These are phyloP conservation scores for Argyrosomus japonicus DNA, from an alignment of 2,113 vertebrate species.

Conservation along the genomic window DNA sequence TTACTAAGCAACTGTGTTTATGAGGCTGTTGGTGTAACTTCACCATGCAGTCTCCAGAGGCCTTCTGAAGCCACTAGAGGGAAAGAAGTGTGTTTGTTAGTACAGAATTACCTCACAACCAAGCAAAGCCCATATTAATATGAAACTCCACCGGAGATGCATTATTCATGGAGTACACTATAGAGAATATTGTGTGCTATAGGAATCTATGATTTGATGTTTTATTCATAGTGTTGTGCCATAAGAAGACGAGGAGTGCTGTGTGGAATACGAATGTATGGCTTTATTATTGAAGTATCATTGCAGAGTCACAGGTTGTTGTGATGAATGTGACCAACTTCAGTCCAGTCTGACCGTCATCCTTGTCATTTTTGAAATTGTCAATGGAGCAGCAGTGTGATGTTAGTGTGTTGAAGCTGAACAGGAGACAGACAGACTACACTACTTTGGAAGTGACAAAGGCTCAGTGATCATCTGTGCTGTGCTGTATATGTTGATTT, in stretches of 20 bases:
- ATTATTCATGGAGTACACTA: constrained; percentile 76
- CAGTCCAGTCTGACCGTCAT: constrained; percentile 41
- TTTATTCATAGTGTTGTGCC: constrained; percentile 77
- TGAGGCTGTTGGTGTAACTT: too few species aligned
- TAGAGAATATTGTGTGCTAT: constrained; percentile 68
- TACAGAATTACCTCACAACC: constrained; percentile 61
- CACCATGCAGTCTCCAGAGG: constrained; percentile 9
- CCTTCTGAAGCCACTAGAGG: constrained; percentile 31
- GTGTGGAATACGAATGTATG: constrained; percentile 65
- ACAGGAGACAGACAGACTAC: background rate
- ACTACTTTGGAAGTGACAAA: background rate
- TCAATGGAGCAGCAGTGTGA: constrained; percentile 35
- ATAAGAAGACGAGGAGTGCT: constrained; percentile 55
- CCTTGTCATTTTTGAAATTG: constrained; percentile 29
- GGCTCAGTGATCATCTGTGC: background rate
- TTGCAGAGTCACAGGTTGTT: constrained; percentile 58
- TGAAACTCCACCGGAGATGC: constrained; percentile 55
- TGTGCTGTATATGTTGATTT: background rate
- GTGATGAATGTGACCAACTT: constrained; percentile 61
- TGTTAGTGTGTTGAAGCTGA: constrained; percentile 7
- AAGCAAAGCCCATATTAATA: constrained; percentile 65
- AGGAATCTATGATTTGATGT: constrained; percentile 72
- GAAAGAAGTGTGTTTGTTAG: constrained; percentile 56
- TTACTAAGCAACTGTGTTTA: constrained; percentile 28
- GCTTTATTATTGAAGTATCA: constrained; percentile 64